Evolutionary conservation across 2,888 invertebrate species (phyloP).

Genomic region (Eremobia ochroleuca): DNA sequence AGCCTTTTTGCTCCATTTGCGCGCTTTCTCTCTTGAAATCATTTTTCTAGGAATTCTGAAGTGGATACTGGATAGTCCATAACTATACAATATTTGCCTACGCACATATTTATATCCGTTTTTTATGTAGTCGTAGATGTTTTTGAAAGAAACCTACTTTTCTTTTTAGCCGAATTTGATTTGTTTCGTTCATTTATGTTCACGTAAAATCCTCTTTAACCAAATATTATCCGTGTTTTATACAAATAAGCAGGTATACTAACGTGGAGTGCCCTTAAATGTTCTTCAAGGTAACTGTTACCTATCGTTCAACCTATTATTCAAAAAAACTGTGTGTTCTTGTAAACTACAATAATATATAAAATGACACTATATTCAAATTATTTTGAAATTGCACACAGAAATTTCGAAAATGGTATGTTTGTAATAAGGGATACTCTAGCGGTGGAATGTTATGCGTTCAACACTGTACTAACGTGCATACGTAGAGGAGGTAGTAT

Average conservation of each 20-base stretch:
- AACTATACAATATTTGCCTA: slow-evolving; percentile 1
- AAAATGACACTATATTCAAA: background rate
- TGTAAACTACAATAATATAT: background rate
- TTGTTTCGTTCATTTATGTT: slow-evolving; percentile 9
- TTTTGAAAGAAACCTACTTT: background rate
- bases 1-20: slow-evolving; percentile 81
- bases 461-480: slow-evolving; percentile 7
- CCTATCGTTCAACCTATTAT: background rate
- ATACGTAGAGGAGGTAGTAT: slow-evolving; percentile 12
- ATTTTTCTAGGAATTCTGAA: slow-evolving; percentile 50
- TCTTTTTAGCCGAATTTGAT: background rate
- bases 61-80: slow-evolving; percentile 19
- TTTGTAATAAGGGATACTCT: slow-evolving; percentile 30
- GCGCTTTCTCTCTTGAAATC: slow-evolving; percentile 62
- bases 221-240: background rate
- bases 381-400: slow-evolving; percentile 4
- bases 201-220: background rate
- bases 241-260: background rate
- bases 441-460: slow-evolving; percentile 47
- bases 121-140: background rate
- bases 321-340: background rate
- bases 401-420: slow-evolving; percentile 31
- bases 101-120: background rate
- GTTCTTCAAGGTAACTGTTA: background rate
- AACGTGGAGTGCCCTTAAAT: background rate